phyloP scores from a whole-genome alignment of 1,140 invertebrate genomes.

The Anagrus nilaparvatae region DNA sequence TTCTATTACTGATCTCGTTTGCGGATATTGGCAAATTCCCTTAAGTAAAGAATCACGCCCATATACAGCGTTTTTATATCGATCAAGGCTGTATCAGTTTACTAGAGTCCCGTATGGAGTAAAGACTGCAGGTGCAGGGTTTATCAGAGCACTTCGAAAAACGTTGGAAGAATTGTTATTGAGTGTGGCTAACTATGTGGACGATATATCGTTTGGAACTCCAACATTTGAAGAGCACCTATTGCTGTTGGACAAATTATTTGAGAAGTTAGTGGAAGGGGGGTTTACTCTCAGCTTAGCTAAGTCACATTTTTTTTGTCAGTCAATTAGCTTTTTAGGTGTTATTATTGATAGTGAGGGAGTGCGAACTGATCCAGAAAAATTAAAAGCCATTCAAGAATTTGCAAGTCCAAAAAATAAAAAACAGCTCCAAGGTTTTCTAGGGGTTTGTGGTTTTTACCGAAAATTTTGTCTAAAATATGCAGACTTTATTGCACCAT shows the following conservation, averaged over 20 bases:
- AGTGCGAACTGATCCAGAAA: slow-evolving; percentile 24
- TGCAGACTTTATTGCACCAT: slow-evolving; percentile 14
- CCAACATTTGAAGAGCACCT: slow-evolving; percentile 17
- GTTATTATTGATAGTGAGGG: slow-evolving; percentile 18
- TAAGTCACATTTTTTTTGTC: slow-evolving; percentile 17
- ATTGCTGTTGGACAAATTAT: slow-evolving; percentile 15
- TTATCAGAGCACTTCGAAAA: slow-evolving; percentile 17
- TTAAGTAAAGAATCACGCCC: slow-evolving; percentile 19
- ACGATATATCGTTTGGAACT: slow-evolving; percentile 19
- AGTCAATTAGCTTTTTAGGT: slow-evolving; percentile 18
- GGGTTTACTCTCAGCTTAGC: slow-evolving; percentile 17
- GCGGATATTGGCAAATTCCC: slow-evolving; percentile 29
- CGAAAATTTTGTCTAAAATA: slow-evolving; percentile 24
- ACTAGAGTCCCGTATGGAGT: slow-evolving; percentile 27
- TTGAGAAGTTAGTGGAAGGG: slow-evolving; percentile 14
- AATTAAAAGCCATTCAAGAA: slow-evolving; percentile 23
- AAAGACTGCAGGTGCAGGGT: slow-evolving; percentile 25
- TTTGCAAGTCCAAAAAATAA: slow-evolving; percentile 26
- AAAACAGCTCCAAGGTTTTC: slow-evolving; percentile 27
- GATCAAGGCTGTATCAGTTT: slow-evolving; percentile 21
- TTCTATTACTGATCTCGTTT: slow-evolving; percentile 23
- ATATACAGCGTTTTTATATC: slow-evolving; percentile 27
- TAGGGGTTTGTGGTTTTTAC: slow-evolving; percentile 30
- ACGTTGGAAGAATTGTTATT: slow-evolving; percentile 3
- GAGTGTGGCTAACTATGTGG: slow-evolving; percentile 14